phyloP scores from a whole-genome alignment of 2,113 vertebrate genomes.

The Cardinalis cardinalis region DNA sequence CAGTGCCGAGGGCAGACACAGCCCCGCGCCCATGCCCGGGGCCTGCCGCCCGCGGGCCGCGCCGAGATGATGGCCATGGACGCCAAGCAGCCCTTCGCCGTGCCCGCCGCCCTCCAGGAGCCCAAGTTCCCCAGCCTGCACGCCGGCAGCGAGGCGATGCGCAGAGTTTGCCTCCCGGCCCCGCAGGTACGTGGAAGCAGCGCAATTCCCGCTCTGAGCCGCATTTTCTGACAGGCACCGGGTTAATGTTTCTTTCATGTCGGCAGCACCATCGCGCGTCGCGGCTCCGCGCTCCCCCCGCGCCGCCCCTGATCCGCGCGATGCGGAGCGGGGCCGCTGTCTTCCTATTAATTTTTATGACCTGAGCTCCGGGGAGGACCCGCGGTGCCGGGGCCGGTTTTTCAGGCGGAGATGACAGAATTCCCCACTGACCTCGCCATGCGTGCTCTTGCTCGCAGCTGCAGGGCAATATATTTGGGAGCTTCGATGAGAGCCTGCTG shows the following conservation, averaged over 20 bases:
- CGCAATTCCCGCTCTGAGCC: constrained; percentile 73
- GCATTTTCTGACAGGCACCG: constrained; percentile 74
- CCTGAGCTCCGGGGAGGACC: constrained; percentile 88
- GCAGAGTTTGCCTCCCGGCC: constrained; percentile 90
- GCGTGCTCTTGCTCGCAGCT: constrained; percentile 89
- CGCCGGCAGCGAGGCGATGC: constrained; percentile 88
- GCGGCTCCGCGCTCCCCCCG: constrained; percentile 59
- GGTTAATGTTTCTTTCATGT: constrained; percentile 85
- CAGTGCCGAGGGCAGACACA: constrained; percentile 70
- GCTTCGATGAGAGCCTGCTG: constrained; percentile 97
- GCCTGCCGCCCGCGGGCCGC: constrained; percentile 75
- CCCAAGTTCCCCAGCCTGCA: constrained; percentile 89
- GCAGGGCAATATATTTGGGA: constrained; percentile 97
- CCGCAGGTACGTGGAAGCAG: constrained; percentile 88
- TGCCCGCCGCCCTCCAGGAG: constrained; percentile 89
- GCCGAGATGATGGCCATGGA: constrained; percentile 91
- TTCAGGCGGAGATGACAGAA: constrained; percentile 88
- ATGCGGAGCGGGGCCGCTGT: constrained; percentile 83
- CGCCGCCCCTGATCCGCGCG: constrained; percentile 77
- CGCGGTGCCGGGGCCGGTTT: constrained; percentile 87
- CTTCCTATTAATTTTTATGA: constrained; percentile 98
- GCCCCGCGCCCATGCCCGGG: constrained; percentile 78
- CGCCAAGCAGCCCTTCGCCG: constrained; percentile 91
- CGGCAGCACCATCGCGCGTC: constrained; percentile 69
- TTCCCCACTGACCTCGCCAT: constrained; percentile 88